Evolutionary conservation across 2,888 invertebrate species (phyloP), one percentile per base, ranked within the genome.

Genomic region (Drosophila meridionalis): DNA sequence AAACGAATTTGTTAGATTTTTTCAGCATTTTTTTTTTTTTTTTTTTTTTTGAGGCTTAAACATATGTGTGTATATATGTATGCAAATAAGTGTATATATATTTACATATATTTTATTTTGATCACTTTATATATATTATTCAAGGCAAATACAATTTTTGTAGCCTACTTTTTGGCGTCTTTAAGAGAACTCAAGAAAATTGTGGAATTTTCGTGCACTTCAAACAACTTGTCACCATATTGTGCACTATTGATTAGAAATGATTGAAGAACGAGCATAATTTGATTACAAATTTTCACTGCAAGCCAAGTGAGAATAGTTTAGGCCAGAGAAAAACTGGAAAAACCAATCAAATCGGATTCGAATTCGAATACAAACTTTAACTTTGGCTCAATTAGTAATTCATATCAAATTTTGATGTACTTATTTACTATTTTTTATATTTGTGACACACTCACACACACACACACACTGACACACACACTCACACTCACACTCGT

Each of bases 361-460:
- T 11, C 20, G 20, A 20, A 52, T 26, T 36, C 1, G 3, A 52
- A 26, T 7, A 14, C 47, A 14, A 34, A 52, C 32, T 34, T 34
- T 6, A 26, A 7, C 34, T 52, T 6, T 1, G 9, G 20, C 34
- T 20, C 12, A 34, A 52, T 34, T n/a, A 9, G 32, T 8, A 12
- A 32, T 32, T 32, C 32, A 50, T 32, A n/a, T 32, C 20, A 26
- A 26, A 20, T 36, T 53, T 30, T 11, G 50, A 32, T 52, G n/a
- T 52, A 52, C 48, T 67, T 67, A 59, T 76, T 65, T 70, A 50
- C 58, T 67, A 55, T 61, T 61, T 50, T 43, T 59, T 52, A 7
- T 40, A 14, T 40, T 40, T 47, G 2, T 26, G 11, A 50, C 8
- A 5, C 50, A 50, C 50, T 8, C 50, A 8, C 50, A n/a, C n/a